Evolutionary conservation across 2,113 vertebrate species (phyloP).

Genomic region (Hypomesus transpacificus): DNA sequence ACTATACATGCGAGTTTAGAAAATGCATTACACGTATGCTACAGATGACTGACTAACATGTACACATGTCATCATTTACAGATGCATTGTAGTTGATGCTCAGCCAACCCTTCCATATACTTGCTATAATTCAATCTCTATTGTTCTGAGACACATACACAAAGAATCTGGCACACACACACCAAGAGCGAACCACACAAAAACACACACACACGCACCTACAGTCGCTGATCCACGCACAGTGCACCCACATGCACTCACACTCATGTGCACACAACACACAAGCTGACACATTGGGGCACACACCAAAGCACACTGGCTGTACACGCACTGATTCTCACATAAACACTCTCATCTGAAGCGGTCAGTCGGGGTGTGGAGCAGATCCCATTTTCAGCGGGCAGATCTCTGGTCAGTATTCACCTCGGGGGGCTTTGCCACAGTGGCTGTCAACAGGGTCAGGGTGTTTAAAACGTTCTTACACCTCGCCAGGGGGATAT

Average conservation of each 20-base stretch:
- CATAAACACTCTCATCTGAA: not conserved
- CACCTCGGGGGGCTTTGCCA: slow-evolving; percentile 17
- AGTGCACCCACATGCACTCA: slow-evolving; percentile 24
- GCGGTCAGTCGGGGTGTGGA: slow-evolving; percentile 1
- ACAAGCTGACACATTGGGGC: not conserved
- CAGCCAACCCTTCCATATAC: slow-evolving; percentile 14
- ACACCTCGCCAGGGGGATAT: slow-evolving; percentile 17
- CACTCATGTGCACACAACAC: not conserved
- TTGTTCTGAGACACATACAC: slow-evolving; percentile 23
- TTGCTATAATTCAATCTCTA: slow-evolving; percentile 36
- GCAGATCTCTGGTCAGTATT: slow-evolving; percentile 11
- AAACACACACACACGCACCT: not conserved
- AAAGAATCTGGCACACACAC: not conserved
- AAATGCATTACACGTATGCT: not conserved
- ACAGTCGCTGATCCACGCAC: not conserved
- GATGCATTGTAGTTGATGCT: not conserved
- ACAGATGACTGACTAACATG: not conserved
- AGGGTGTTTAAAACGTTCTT: slow-evolving; percentile 35
- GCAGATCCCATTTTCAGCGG: slow-evolving; percentile 15
- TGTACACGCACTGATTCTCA: slow-evolving; percentile 5
- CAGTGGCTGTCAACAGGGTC: slow-evolving; percentile 39
- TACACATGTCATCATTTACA: not conserved
- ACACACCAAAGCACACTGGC: slow-evolving; percentile 4
- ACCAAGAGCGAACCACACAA: slow-evolving; percentile 22
- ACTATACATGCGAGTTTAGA: too few species aligned